Evolutionary conservation across 1,140 invertebrate genomes (phyloP).

Genomic region (Drosophila erecta): DNA sequence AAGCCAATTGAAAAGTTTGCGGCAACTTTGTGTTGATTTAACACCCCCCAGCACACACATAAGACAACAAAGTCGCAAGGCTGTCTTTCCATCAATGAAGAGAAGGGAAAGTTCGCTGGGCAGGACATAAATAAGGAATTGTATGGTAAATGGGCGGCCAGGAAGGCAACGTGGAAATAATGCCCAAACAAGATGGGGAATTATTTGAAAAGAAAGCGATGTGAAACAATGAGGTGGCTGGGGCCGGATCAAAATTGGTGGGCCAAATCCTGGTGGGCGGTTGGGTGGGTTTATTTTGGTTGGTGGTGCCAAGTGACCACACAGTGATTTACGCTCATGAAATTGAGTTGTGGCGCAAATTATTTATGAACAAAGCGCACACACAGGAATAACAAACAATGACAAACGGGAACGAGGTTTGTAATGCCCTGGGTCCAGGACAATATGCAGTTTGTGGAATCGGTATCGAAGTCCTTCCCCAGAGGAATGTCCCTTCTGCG

Average conservation of each 20-base stretch:
- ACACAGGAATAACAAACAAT: constrained; percentile 74
- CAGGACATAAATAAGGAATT: constrained; percentile 72
- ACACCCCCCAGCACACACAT: constrained; percentile 45
- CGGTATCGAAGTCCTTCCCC: constrained; percentile 53
- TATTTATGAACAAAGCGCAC: constrained; percentile 80
- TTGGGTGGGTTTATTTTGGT: neutral
- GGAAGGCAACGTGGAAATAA: constrained; percentile 48
- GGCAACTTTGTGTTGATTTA: constrained; percentile 76
- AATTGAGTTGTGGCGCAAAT: constrained; percentile 81
- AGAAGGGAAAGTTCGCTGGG: constrained; percentile 48
- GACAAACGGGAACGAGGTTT: constrained; percentile 44
- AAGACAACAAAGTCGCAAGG: constrained; percentile 49
- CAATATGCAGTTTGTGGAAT: constrained; percentile 63
- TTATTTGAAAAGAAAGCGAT: constrained; percentile 63
- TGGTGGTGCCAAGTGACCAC: constrained; percentile 64
- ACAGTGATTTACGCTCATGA: constrained; percentile 82
- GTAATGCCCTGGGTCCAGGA: constrained; percentile 51
- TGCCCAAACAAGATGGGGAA: constrained; percentile 63
- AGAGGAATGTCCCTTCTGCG: constrained; percentile 47
- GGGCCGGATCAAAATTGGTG: neutral
- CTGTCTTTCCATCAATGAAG: constrained; percentile 37
- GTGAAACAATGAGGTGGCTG: constrained; percentile 44
- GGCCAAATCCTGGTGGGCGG: neutral
- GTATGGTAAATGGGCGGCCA: constrained; percentile 72
- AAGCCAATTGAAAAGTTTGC: constrained; percentile 77